phyloP scores from a whole-genome alignment of 2,888 invertebrate genomes.

The Drosophila mettleri region DNA sequence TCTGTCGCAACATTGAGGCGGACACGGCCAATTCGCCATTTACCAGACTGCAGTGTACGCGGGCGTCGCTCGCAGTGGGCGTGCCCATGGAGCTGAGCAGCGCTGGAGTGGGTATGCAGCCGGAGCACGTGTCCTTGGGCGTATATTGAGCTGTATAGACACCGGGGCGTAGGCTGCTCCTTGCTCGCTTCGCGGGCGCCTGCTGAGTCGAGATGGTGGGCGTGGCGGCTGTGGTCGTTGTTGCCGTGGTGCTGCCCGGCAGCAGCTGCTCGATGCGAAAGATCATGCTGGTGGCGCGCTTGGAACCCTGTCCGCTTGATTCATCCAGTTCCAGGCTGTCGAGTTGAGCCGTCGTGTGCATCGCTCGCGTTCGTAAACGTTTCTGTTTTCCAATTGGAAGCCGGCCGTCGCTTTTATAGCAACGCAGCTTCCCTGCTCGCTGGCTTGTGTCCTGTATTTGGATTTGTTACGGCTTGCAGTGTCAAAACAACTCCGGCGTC shows the following conservation, averaged over 20 bases:
- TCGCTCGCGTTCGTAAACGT: conserved; percentile 76
- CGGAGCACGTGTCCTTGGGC: conserved; percentile 78
- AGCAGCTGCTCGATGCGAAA: conserved; percentile 38
- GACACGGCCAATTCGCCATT: conserved; percentile 69
- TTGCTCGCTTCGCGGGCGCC: conserved; percentile 40
- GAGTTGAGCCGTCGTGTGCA: conserved; percentile 76
- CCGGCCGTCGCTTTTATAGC: conserved; percentile 79
- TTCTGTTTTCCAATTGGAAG: conserved; percentile 83
- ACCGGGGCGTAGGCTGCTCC: conserved; percentile 60
- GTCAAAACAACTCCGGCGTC: conserved; percentile 81
- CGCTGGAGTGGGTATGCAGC: conserved; percentile 66
- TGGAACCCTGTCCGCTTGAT: conserved; percentile 43
- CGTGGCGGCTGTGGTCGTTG: conserved; percentile 15
- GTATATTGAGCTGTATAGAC: conserved; percentile 80
- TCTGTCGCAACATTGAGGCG: conserved; percentile 76
- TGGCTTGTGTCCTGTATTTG: background rate
- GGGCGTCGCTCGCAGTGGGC: conserved; percentile 42
- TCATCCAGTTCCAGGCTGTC: conserved; percentile 60
- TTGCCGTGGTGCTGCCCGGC: conserved; percentile 23
- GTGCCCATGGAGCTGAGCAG: conserved; percentile 65
- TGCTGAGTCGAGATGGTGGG: conserved; percentile 21
- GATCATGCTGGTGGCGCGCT: conserved; percentile 77
- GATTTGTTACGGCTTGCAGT: conserved; percentile 79
- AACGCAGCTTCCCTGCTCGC: conserved; percentile 56
- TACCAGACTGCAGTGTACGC: conserved; percentile 60